Base-by-base conservation (phyloP, 2,888 invertebrate species). In the Smittia sp. region DNA sequence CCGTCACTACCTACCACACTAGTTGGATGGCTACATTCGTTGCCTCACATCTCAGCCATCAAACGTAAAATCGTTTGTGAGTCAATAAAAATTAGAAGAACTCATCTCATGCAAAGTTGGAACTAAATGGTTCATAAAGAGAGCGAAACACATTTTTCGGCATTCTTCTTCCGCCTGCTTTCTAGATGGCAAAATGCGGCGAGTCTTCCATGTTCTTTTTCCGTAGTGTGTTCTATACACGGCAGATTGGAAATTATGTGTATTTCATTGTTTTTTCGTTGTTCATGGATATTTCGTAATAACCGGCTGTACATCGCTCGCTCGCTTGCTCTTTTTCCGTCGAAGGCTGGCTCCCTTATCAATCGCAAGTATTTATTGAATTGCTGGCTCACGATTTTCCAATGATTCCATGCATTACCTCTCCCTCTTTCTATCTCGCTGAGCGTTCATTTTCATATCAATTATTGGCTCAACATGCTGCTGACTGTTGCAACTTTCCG, bases 171-270 rank as follows among this genome's bases (percentile, higher is more conserved):
- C 69, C 41, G 68, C 52, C 68, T 67, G 68, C 52, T 41, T 70
- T 52, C 24, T 70, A 46, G 54, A 70, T 70, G 69, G 69, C 69
- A 70, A 70, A 68, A 70, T 70, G 69, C 69, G 58, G 58, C 13
- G 46, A 58, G 58, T 58, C 58, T 70, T 70, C 69, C 69, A 70
- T 70, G 69, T 70, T 70, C 69, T 70, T 54, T 54, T 70, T 54
- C 25, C 54, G 32, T 70, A 32, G 27, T 70, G 52, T 70, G 52
- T 70, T 39, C 69, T 70, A 65, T 70, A 70, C 69, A 70, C 69
- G 54, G 69, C 52, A 32, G 54, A 54, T 70, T 39, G 41, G 52
- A 69, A 70, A 70, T 70, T 70, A 70, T 70, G 27, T 54, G 54
- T 70, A 27, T 70, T 70, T 68, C 46, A 68, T 68, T 54, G 54